phyloP scores from a whole-genome alignment of 2,888 invertebrate genomes.

The Dioctria linearis region DNA sequence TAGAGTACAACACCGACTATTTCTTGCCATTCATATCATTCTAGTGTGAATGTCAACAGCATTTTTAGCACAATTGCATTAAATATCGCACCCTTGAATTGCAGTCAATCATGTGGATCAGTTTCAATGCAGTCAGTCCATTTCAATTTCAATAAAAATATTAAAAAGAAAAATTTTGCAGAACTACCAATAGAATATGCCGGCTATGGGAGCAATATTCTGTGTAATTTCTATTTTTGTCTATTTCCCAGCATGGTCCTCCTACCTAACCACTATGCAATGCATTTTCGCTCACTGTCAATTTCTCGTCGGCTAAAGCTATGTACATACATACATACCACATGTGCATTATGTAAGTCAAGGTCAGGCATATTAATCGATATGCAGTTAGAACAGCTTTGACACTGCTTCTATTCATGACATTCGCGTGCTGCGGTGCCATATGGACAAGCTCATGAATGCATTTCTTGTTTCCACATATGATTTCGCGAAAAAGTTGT shows the following conservation, averaged over 20 bases:
- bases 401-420: constrained; percentile 47
- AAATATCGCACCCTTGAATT: constrained; percentile 37
- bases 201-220: neutral
- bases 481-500: constrained; percentile 4
- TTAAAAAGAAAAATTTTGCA: no score
- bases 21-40: constrained; percentile 19
- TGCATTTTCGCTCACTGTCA: no score
- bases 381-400: constrained; percentile 49
- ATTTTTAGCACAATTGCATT: constrained; percentile 28
- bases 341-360: constrained; percentile 20
- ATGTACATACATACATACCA: no score
- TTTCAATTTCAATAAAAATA: neutral
- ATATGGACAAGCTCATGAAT: constrained; percentile 9
- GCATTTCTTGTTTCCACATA: constrained; percentile 36
- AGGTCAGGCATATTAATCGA: constrained; percentile 39
- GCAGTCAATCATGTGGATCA: constrained; percentile 1
- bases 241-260: no score
- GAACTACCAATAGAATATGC: neutral
- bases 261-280: no score
- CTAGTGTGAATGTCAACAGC: constrained; percentile 35
- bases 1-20: constrained; percentile 39
- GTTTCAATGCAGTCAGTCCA: neutral
- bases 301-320: no score
- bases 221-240: no score
- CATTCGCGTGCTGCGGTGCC: constrained; percentile 27